A percentile compares a stretch with the other conserved stretches of the same genome.
Evolutionary conservation across 1,140 invertebrate genomes (phyloP).

Genomic region (Diprion similis): DNA sequence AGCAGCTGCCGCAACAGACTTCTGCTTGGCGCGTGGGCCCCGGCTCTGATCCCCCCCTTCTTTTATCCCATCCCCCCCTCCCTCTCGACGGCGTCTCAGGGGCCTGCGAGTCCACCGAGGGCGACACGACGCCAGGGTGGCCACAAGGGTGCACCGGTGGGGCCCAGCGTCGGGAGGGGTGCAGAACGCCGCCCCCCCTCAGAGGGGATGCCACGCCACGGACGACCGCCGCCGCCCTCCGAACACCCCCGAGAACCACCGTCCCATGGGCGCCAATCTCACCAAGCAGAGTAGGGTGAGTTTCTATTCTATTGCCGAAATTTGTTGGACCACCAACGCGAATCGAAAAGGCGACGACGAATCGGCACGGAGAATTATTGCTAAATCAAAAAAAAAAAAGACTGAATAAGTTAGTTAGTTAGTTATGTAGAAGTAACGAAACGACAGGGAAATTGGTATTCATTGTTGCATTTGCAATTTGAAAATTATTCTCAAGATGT

Average conservation of each 20-base stretch:
- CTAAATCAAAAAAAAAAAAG: too few species aligned
- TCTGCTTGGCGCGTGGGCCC: not conserved
- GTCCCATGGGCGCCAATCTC: constrained; percentile 53
- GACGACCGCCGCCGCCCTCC: constrained; percentile 29
- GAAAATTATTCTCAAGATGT: too few species aligned
- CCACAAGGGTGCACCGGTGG: constrained; percentile 51
- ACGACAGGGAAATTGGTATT: too few species aligned
- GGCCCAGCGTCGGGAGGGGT: constrained; percentile 48
- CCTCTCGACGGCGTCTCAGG: constrained; percentile 2
- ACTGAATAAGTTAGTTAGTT: too few species aligned
- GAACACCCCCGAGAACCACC: constrained; percentile 40
- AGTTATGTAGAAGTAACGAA: too few species aligned
- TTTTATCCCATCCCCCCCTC: constrained; percentile 13
- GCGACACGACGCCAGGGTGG: constrained; percentile 46
- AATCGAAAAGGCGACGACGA: not conserved
- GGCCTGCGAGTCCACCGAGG: not conserved
- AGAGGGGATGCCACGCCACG: constrained; percentile 41
- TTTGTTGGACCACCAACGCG: constrained; percentile 21
- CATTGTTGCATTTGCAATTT: too few species aligned
- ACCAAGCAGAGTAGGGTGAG: constrained; percentile 54
- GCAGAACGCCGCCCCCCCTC: constrained; percentile 45
- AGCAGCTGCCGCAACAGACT: not conserved
- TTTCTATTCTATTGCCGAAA: constrained; percentile 15
- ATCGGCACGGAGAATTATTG: not conserved
- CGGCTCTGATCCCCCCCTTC: not conserved